Evolutionary conservation across 2,888 invertebrate genomes (phyloP).

Genomic region (Hypercompe scribonia): DNA sequence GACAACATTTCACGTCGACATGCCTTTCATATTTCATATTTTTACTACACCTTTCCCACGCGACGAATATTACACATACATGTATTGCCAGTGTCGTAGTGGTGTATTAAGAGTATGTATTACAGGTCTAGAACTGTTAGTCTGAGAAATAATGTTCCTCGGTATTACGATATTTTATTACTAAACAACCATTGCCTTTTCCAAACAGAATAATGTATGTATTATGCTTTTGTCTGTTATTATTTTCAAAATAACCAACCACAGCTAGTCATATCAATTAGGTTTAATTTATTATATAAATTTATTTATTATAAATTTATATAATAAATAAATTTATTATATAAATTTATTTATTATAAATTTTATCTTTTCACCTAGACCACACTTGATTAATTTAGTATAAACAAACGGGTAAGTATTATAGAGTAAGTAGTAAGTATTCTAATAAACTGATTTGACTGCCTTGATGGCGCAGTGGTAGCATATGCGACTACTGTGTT

Average conservation of each 20-base stretch:
- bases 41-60: background rate
- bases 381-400: background rate
- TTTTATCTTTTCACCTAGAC: background rate
- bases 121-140: background rate
- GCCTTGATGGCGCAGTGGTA: too few relatives aligned
- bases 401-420: background rate
- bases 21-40: background rate
- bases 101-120: background rate
- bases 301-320: too few relatives aligned
- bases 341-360: too few relatives aligned
- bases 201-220: background rate
- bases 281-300: too few relatives aligned
- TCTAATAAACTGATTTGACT: too few relatives aligned
- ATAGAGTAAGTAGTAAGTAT: too few relatives aligned
- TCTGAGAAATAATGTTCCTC: background rate
- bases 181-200: background rate
- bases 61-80: background rate
- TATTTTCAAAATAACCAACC: background rate
- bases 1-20: too few relatives aligned
- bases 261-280: background rate
- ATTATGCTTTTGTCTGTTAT: too few relatives aligned
- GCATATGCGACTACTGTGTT: too few relatives aligned
- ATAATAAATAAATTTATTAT: too few relatives aligned
- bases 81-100: background rate
- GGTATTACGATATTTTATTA: background rate